These are phyloP conservation scores for Sebastes umbrosus DNA, from an alignment of 2,797 vertebrate genomes.

Conservation along the genomic window DNA sequence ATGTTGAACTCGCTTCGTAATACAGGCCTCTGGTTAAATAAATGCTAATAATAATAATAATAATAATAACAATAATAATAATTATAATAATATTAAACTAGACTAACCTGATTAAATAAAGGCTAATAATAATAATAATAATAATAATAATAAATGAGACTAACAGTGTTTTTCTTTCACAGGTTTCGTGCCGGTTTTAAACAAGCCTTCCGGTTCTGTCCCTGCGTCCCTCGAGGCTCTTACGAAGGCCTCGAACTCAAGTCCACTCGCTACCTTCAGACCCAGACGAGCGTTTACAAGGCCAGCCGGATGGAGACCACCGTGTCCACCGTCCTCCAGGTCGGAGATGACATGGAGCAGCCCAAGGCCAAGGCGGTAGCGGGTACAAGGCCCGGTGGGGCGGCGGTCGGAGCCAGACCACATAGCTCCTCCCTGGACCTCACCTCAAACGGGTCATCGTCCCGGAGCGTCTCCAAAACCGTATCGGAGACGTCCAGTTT, in stretches of 20 bases:
- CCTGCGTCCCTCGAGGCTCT: constrained; percentile 82
- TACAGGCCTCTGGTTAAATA: too few species aligned
- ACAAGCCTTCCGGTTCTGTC: constrained; percentile 92
- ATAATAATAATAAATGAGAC: background rate
- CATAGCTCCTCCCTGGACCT: constrained; percentile 86
- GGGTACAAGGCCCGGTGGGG: constrained; percentile 1
- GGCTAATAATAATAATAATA: too few species aligned
- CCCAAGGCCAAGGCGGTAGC: constrained; percentile 65
- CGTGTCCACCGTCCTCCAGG: constrained; percentile 83
- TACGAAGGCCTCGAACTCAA: constrained; percentile 95
- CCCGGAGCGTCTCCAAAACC: constrained; percentile 90
- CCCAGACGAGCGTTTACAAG: constrained; percentile 93
- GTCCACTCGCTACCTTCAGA: constrained; percentile 90
- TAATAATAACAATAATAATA: too few species aligned
- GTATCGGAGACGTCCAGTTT: constrained; percentile 91
- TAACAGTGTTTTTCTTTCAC: constrained; percentile 8
- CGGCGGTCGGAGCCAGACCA: constrained; percentile 8
- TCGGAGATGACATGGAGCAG: constrained; percentile 79
- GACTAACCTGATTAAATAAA: too few species aligned
- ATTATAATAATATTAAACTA: too few species aligned
- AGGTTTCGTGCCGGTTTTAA: constrained; percentile 96
- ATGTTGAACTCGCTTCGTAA: too few species aligned
- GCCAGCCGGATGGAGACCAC: constrained; percentile 91
- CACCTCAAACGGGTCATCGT: constrained; percentile 91
- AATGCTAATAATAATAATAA: too few species aligned